These are phyloP conservation scores for Xiphorhynchus elegans DNA, from an alignment of 2,113 vertebrate genomes.

Conservation along the genomic window DNA sequence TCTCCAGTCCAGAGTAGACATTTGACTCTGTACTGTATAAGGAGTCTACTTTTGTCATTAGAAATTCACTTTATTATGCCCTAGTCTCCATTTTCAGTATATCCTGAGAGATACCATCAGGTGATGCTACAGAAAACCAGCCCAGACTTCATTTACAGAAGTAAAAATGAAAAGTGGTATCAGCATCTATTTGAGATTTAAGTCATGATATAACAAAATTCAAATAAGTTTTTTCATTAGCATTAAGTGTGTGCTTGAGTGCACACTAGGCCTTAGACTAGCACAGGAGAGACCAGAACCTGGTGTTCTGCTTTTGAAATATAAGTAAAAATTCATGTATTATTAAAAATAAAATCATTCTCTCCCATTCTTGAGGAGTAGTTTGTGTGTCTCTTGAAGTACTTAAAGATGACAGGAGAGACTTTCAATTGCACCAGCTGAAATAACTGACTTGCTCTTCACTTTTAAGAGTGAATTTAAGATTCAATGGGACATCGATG, in stretches of 20 bases:
- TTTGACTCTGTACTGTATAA: not conserved
- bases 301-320: not conserved
- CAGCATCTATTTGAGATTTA: not conserved
- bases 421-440: not conserved
- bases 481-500: not conserved
- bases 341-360: not conserved
- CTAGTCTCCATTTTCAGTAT: not conserved
- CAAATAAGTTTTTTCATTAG: not conserved
- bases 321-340: not conserved
- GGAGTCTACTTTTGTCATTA: not conserved
- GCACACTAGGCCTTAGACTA: not conserved
- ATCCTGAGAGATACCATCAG: not conserved
- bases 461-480: not conserved
- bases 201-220: not conserved
- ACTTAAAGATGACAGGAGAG: not conserved
- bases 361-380: not conserved
- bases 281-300: not conserved
- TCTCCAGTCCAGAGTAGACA: not conserved
- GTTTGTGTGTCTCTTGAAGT: not conserved
- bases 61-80: not conserved
- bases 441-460: slow-evolving; percentile 21
- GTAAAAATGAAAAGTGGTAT: not conserved
- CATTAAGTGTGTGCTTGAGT: not conserved
- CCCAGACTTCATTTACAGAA: not conserved
- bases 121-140: not conserved